Evolutionary conservation across 2,797 vertebrate genomes (phyloP).

Genomic region (Pantherophis alleghaniensis): DNA sequence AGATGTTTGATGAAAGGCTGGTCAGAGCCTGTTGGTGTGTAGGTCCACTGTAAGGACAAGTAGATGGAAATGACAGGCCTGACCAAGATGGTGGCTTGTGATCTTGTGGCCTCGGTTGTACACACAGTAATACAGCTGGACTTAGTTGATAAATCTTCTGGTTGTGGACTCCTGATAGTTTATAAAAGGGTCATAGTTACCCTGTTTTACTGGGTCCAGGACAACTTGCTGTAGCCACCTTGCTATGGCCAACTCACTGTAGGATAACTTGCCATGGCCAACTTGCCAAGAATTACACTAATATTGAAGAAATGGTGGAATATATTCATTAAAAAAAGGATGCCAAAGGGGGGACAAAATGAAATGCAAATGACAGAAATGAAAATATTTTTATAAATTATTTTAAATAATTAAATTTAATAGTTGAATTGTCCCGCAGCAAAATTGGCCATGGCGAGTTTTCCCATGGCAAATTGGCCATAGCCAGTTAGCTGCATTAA

Average conservation of each 20-base stretch:
- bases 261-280: not conserved
- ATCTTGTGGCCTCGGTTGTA: not conserved
- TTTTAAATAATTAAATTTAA: not conserved
- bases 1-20: conserved; percentile 66
- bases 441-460: not conserved
- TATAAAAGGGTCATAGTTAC: not conserved
- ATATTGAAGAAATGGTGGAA: not conserved
- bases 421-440: not conserved
- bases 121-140: not conserved
- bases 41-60: conserved; percentile 33
- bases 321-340: not conserved
- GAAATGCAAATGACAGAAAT: not conserved
- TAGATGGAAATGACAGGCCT: conserved; percentile 66
- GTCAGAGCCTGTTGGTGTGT: conserved; percentile 58
- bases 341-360: not conserved
- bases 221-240: not conserved
- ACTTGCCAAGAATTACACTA: not conserved
- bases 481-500: not conserved
- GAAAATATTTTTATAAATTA: not conserved
- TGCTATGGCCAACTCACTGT: not conserved
- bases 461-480: not conserved
- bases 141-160: not conserved
- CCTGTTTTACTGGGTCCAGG: not conserved
- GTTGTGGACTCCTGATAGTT: not conserved
- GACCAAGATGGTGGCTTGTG: conserved; percentile 61